Conservation (phyloP, 2,113 vertebrate species). For the Pheucticus melanocephalus region DNA sequence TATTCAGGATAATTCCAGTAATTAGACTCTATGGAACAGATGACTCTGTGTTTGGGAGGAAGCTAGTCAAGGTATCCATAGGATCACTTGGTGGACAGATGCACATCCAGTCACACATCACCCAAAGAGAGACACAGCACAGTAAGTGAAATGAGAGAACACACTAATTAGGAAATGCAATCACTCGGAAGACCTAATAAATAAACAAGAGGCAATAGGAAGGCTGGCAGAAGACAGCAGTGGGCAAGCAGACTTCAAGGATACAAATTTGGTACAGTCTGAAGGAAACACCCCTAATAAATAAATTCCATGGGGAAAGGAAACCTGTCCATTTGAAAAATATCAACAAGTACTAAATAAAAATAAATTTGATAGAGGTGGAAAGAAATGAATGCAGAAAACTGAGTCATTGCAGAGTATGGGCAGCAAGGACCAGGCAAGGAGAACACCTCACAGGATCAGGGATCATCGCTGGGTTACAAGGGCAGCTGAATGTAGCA, state of each 20-base stretch:
- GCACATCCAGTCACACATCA: background rate
- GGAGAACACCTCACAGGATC: background rate
- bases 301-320: background rate
- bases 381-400: background rate
- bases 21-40: background rate
- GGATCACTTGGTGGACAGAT: background rate
- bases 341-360: background rate
- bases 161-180: background rate
- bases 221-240: background rate
- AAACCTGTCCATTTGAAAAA: background rate
- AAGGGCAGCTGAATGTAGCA: background rate
- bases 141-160: slow-evolving; percentile 1
- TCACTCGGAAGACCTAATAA: background rate
- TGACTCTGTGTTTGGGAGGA: background rate
- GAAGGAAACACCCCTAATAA: background rate
- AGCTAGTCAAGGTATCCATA: background rate
- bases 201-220: background rate
- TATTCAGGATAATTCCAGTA: background rate
- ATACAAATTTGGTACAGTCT: background rate
- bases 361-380: background rate
- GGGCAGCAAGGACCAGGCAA: background rate
- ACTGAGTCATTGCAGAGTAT: background rate
- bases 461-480: background rate
- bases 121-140: background rate
- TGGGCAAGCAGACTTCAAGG: background rate